phyloP scores from a whole-genome alignment of 2,113 vertebrate species.

The Macaca mulatta region DNA sequence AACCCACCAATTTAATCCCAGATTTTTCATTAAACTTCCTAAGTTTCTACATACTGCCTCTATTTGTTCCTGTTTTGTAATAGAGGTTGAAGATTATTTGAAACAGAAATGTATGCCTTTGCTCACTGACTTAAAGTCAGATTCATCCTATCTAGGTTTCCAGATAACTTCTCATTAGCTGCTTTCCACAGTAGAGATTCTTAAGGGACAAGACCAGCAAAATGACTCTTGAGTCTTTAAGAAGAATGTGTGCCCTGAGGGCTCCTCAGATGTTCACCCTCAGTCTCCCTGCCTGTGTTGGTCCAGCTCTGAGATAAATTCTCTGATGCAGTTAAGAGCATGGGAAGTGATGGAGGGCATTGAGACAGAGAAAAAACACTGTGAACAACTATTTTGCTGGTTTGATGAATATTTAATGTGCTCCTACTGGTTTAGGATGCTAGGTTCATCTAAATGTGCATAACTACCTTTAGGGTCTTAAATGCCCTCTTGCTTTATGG shows the following conservation, averaged over 20 bases:
- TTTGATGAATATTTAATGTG: constrained; percentile 11
- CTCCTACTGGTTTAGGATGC: not conserved
- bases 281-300: not conserved
- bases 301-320: not conserved
- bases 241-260: not conserved
- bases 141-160: not conserved
- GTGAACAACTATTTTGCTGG: not conserved
- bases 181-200: not conserved
- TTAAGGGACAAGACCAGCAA: too few species aligned
- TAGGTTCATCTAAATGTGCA: not conserved
- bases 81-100: not conserved
- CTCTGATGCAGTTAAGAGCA: not conserved
- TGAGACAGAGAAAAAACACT: not conserved
- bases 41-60: not conserved
- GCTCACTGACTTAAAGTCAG: not conserved
- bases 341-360: not conserved
- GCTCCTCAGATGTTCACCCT: not conserved
- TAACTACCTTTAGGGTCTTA: not conserved
- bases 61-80: not conserved
- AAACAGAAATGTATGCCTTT: not conserved
- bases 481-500: not conserved
- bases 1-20: not conserved
- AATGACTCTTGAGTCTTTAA: not conserved
- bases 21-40: not conserved
- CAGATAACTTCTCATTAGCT: not conserved